Conservation (phyloP, 2,888 invertebrate species). For the Reticulitermes lucifugus region DNA sequence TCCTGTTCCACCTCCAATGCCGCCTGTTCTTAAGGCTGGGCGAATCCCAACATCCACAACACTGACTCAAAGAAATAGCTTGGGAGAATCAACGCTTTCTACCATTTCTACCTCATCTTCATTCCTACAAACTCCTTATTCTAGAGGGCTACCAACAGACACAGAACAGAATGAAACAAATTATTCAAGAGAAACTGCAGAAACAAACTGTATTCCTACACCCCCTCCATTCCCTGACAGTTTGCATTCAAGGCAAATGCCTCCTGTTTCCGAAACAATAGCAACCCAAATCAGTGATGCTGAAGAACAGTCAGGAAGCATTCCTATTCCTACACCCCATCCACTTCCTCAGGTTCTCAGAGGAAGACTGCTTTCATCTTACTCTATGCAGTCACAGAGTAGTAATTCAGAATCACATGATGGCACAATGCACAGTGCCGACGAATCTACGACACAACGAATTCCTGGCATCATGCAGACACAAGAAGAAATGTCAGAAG, state of each 20-base stretch:
- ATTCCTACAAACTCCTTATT: too few species aligned
- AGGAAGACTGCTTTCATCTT: not conserved
- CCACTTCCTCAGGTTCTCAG: constrained; percentile 17
- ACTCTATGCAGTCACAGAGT: not conserved
- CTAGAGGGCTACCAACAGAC: too few species aligned
- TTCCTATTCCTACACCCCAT: not conserved
- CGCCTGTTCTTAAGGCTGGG: not conserved
- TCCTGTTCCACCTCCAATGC: constrained; percentile 1
- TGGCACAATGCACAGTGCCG: not conserved
- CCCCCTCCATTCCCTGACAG: constrained; percentile 50
- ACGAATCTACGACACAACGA: constrained; percentile 34
- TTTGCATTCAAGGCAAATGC: constrained; percentile 34
- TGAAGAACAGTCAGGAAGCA: not conserved
- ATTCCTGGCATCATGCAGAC: not conserved
- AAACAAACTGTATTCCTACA: constrained; percentile 40
- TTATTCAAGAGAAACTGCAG: not conserved
- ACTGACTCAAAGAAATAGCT: too few species aligned
- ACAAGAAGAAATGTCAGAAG: not conserved
- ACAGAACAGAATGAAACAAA: too few species aligned
- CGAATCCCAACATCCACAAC: too few species aligned
- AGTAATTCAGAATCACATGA: not conserved
- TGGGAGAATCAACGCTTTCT: too few species aligned
- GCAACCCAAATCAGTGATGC: not conserved
- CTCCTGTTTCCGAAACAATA: not conserved
- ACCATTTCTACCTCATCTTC: too few species aligned